phyloP scores from a whole-genome alignment of 2,888 invertebrate species.

The Standfussiana lucernea region DNA sequence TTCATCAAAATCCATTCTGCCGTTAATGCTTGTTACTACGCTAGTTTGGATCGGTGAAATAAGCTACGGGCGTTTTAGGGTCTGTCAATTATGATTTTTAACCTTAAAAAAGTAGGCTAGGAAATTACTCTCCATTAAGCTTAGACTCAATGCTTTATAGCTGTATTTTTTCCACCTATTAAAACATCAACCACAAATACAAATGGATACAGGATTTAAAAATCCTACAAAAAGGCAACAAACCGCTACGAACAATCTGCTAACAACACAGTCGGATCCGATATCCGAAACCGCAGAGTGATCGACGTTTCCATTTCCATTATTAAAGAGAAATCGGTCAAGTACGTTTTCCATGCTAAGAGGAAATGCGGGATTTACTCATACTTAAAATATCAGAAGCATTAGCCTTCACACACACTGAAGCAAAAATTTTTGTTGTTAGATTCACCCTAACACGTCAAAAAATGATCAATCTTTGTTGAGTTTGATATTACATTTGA shows the following conservation, averaged over 20 bases:
- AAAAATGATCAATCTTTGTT: too few species aligned
- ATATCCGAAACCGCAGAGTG: slow-evolving; percentile 43
- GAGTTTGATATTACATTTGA: neutral
- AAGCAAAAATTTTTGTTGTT: neutral
- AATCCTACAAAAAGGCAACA: slow-evolving; percentile 36
- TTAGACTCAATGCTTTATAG: neutral
- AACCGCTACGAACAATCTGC: slow-evolving; percentile 11
- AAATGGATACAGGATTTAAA: slow-evolving; percentile 30
- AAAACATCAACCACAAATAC: slow-evolving; percentile 18
- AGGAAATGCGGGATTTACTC: neutral
- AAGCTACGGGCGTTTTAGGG: neutral
- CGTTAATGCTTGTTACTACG: too few species aligned
- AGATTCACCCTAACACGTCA: too few species aligned
- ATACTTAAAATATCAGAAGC: slow-evolving; percentile 1
- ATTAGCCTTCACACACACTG: neutral
- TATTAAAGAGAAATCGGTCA: slow-evolving; percentile 45
- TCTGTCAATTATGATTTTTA: neutral
- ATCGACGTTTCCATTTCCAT: slow-evolving; percentile 37
- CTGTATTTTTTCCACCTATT: neutral
- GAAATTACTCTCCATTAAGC: neutral
- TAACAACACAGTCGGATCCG: slow-evolving; percentile 33
- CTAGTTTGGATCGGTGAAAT: neutral
- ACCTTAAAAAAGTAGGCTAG: neutral
- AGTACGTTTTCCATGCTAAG: slow-evolving; percentile 27
- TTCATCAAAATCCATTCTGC: neutral